Evolutionary conservation across 2,797 vertebrate genomes (phyloP).

Genomic region (Danionella dracula): DNA sequence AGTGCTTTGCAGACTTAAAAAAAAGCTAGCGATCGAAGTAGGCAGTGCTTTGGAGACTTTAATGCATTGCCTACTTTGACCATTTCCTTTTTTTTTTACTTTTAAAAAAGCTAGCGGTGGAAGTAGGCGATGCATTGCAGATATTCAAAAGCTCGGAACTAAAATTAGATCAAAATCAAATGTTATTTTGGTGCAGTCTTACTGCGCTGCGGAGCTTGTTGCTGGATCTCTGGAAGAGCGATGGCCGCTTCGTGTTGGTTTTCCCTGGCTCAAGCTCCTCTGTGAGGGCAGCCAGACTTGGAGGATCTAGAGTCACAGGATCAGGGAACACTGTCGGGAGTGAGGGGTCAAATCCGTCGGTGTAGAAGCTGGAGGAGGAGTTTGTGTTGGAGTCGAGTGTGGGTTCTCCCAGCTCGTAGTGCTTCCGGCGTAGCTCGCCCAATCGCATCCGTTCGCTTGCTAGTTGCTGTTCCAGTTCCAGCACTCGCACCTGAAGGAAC

Average conservation of each 20-base stretch:
- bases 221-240: conserved; percentile 68
- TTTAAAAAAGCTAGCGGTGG: no score
- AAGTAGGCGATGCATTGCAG: no score
- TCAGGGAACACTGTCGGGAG: conserved; percentile 30
- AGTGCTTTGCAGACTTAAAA: no score
- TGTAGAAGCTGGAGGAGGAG: background rate
- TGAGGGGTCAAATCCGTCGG: conserved; percentile 41
- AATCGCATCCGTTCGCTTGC: conserved; percentile 87
- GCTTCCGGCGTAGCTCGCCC: conserved; percentile 88
- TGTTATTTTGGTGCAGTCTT: no score
- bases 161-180: no score
- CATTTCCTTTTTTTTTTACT: no score
- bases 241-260: conserved; percentile 42
- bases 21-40: no score
- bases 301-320: background rate
- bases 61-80: no score
- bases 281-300: conserved; percentile 13
- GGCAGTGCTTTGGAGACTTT: no score
- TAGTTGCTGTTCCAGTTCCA: conserved; percentile 87
- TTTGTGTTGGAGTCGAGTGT: background rate
- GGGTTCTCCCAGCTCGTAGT: conserved; percentile 76
- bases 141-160: no score
- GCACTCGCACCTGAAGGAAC: conserved; percentile 79
- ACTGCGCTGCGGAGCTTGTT: conserved; percentile 65
- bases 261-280: conserved; percentile 28